A percentile compares a stretch with the other conserved stretches of the same genome.
phyloP scores from a whole-genome alignment of 1,140 invertebrate genomes.

The Diachasma alloeum region DNA sequence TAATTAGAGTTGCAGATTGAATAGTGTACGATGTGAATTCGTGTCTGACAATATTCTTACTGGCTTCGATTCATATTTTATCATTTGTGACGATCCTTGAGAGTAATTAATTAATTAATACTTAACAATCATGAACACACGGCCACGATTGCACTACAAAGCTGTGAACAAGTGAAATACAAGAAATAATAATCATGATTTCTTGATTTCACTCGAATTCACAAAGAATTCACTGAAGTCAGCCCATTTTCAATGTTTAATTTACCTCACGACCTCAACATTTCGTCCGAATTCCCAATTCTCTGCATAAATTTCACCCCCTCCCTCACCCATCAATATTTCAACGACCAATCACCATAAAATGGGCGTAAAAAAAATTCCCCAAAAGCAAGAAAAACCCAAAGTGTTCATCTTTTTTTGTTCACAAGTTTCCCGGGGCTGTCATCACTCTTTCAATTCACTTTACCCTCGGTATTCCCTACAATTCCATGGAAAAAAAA shows the following conservation, averaged over 20 bases:
- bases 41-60: not conserved
- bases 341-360: not conserved
- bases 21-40: conserved; percentile 12
- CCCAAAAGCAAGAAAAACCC: not conserved
- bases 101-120: conserved; percentile 33
- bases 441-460: not conserved
- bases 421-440: not conserved
- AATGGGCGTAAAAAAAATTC: not conserved
- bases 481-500: not conserved
- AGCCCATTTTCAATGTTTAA: not conserved
- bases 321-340: not conserved
- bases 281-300: conserved; percentile 3
- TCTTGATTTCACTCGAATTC: not conserved
- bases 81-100: conserved; percentile 13
- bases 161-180: not conserved
- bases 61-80: not conserved
- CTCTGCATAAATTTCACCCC: not conserved
- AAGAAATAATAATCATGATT: not conserved
- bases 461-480: not conserved
- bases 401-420: not conserved
- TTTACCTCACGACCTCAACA: not conserved
- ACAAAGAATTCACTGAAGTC: not conserved
- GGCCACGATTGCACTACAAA: conserved; percentile 46
- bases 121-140: conserved; percentile 56
- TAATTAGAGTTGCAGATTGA: conserved; percentile 3